Percentiles rank a stretch among this genome's conserved stretches.
These are phyloP conservation scores for Catharus ustulatus DNA, from an alignment of 2,797 vertebrate species.

Conservation along the genomic window DNA sequence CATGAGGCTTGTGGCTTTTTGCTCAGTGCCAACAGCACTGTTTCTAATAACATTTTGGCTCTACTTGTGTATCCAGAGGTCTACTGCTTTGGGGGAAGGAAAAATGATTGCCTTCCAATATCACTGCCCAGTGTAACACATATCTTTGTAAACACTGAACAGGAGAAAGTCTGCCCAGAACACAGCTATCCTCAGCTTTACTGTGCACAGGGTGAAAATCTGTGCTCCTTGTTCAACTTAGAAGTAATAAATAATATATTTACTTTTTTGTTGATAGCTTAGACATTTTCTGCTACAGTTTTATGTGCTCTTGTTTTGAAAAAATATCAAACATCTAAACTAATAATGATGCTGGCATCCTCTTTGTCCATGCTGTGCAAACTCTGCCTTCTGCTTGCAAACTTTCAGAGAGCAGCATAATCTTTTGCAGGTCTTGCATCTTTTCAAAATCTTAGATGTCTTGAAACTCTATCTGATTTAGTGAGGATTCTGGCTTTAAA, in stretches of 20 bases:
- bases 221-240: not conserved
- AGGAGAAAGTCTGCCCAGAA: not conserved
- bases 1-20: slow-evolving; percentile 11
- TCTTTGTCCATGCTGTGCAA: not conserved
- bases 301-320: not conserved
- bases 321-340: not conserved
- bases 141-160: not conserved
- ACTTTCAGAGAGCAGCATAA: not conserved
- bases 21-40: not conserved
- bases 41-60: slow-evolving; percentile 37
- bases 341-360: not conserved
- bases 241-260: not conserved
- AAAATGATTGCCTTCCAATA: slow-evolving; percentile 15
- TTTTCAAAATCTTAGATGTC: not conserved
- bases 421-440: not conserved
- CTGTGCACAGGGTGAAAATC: not conserved
- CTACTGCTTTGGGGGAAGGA: not conserved
- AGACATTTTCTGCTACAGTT: not conserved
- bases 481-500: not conserved
- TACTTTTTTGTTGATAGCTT: not conserved
- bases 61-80: not conserved
- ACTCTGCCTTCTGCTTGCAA: not conserved
- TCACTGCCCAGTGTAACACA: not conserved
- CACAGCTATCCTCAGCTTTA: not conserved
- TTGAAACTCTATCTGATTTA: not conserved